phyloP scores from a whole-genome alignment of 2,888 invertebrate species.

The Parthenolecanium corni region DNA sequence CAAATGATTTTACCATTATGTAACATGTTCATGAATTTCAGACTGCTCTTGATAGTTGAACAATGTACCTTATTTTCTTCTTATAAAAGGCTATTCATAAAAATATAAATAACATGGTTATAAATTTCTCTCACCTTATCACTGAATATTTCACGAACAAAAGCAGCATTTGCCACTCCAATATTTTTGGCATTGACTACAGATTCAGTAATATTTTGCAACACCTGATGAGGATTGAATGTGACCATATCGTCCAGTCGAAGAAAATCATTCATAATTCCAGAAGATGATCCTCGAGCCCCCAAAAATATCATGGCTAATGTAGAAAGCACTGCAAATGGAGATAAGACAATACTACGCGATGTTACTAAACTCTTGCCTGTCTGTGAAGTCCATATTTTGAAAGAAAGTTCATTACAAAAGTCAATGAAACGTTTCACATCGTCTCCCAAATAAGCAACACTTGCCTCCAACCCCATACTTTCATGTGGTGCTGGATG shows the following conservation, averaged over 20 bases:
- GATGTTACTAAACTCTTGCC: conserved; percentile 47
- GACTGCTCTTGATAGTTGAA: no score
- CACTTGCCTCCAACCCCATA: conserved; percentile 64
- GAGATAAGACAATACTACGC: conserved; percentile 67
- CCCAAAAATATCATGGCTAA: conserved; percentile 84
- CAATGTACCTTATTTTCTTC: no score
- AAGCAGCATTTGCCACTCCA: conserved; percentile 67
- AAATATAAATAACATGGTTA: no score
- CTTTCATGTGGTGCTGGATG: conserved; percentile 48
- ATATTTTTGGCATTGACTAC: conserved; percentile 49
- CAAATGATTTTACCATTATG: no score
- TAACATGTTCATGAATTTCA: no score
- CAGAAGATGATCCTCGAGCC: conserved; percentile 73
- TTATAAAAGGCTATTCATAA: no score
- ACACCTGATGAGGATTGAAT: conserved; percentile 77
- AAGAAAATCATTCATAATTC: conserved; percentile 78
- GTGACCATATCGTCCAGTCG: conserved; percentile 77
- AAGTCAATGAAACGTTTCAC: conserved; percentile 63
- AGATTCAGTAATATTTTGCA: conserved; percentile 74
- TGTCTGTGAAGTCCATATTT: conserved; percentile 64
- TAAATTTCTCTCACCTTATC: conserved; percentile 52
- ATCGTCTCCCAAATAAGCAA: conserved; percentile 57
- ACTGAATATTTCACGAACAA: conserved; percentile 70
- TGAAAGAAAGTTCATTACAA: conserved; percentile 74
- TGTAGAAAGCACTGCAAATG: conserved; percentile 72